A percentile compares a stretch with the other conserved stretches of the same genome.
Evolutionary conservation across 2,797 vertebrate genomes (phyloP).

Genomic region (Muscicapa comitata): DNA sequence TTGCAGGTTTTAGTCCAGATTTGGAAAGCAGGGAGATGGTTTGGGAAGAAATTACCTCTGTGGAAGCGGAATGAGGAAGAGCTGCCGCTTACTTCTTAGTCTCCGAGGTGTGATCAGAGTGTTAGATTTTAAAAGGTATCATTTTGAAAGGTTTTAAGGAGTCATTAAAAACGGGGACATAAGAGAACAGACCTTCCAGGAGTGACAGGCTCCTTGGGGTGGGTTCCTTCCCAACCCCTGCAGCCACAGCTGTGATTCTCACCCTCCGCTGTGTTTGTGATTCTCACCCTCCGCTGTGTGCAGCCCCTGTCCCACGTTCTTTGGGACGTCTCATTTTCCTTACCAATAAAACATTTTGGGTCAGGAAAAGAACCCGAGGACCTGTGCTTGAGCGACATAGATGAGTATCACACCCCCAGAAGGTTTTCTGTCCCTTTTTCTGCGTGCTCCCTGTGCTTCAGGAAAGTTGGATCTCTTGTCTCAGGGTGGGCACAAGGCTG

Average conservation of each 20-base stretch:
- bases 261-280: background rate
- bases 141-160: background rate
- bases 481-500: background rate
- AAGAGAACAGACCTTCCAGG: background rate
- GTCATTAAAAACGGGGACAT: background rate
- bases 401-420: background rate
- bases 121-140: background rate
- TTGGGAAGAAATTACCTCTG: background rate
- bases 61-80: background rate
- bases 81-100: background rate
- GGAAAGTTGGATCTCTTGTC: background rate
- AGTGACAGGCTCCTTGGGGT: background rate
- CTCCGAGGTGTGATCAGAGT: background rate
- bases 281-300: background rate
- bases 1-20: background rate
- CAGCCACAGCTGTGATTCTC: background rate
- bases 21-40: background rate
- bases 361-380: background rate
- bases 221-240: background rate
- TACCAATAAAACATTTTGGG: background rate
- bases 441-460: fast-evolving
- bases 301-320: background rate
- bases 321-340: background rate
- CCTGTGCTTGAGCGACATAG: fast-evolving
- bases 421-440: background rate